These are phyloP conservation scores for Falco naumanni DNA, from an alignment of 2,797 vertebrate species.

Conservation along the genomic window DNA sequence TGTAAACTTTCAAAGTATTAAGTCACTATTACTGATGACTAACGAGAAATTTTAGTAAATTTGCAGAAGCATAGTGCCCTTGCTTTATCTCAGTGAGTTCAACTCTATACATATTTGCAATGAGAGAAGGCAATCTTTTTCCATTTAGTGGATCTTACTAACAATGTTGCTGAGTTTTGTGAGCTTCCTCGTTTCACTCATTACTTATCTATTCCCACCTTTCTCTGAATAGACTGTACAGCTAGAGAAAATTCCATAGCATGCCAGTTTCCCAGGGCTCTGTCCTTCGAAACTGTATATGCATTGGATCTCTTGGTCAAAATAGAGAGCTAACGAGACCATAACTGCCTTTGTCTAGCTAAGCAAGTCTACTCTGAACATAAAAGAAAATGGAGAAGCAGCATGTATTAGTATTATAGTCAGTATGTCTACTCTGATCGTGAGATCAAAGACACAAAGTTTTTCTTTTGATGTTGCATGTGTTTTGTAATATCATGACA, in stretches of 20 bases:
- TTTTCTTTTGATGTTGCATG: neutral
- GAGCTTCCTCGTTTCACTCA: neutral
- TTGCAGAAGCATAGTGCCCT: neutral
- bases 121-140: neutral
- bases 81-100: neutral
- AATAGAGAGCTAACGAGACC: neutral
- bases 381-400: neutral
- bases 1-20: neutral
- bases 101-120: neutral
- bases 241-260: neutral
- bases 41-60: neutral
- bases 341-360: neutral
- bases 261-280: neutral
- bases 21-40: neutral
- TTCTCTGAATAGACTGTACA: neutral
- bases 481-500: constrained; percentile 2
- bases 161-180: neutral
- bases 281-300: neutral
- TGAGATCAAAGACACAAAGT: neutral
- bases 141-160: neutral
- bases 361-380: neutral
- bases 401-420: neutral
- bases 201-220: neutral
- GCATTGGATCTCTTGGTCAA: neutral
- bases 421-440: neutral